Conservation (phyloP, 92 coral and sea anemone genomes). For the Porites cylindrica region DNA sequence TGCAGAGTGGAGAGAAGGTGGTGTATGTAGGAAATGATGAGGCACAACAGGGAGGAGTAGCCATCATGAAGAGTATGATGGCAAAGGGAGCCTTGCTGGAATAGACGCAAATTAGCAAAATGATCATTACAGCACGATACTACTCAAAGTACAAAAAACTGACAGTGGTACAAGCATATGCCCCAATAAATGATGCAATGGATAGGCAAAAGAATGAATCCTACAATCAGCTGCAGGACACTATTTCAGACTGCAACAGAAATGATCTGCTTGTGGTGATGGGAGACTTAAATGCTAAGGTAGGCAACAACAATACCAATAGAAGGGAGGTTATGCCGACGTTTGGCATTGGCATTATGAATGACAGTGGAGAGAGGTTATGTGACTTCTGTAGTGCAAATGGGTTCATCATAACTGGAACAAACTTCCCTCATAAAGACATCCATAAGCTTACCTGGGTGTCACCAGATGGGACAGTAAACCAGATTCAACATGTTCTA, state of each 20-base stretch:
- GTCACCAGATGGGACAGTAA: too few species aligned
- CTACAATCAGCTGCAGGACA: neutral
- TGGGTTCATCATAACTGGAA: conserved; percentile 8
- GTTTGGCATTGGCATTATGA: conserved; percentile 33
- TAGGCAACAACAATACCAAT: conserved; percentile 38
- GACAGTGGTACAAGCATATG: conserved; percentile 8
- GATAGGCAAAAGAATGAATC: conserved; percentile 8
- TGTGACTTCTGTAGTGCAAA: conserved; percentile 7
- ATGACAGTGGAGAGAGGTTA: conserved; percentile 30
- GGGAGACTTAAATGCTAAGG: conserved; percentile 34
- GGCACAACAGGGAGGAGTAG: neutral
- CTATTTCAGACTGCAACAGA: conserved; percentile 25
- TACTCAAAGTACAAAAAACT: neutral
- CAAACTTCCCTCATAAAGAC: neutral
- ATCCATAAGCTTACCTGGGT: too few species aligned
- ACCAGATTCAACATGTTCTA: too few species aligned
- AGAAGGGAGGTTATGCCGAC: conserved; percentile 43
- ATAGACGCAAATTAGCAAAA: neutral
- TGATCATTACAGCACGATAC: neutral
- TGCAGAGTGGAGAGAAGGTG: neutral
- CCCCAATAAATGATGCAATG: conserved; percentile 13
- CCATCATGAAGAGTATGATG: neutral
- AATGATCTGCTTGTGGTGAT: conserved; percentile 50
- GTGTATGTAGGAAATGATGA: neutral
- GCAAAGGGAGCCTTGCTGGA: too few species aligned